phyloP scores from a whole-genome alignment of 1,140 invertebrate species.

The Eumaeus atala region DNA sequence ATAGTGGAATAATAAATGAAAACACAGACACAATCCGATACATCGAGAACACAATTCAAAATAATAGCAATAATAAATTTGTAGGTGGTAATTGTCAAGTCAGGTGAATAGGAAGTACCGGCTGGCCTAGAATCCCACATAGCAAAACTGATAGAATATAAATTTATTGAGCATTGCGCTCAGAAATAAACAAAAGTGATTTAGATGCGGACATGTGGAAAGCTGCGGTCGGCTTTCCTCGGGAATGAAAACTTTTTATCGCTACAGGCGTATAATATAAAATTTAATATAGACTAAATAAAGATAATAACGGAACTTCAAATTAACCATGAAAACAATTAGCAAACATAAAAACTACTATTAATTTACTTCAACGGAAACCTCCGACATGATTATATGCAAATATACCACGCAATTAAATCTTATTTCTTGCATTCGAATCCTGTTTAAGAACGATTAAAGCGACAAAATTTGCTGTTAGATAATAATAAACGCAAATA shows the following conservation, averaged over 20 bases:
- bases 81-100: conserved; percentile 8
- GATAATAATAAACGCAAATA: too few species aligned
- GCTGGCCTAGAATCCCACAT: conserved; percentile 15
- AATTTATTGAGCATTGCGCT: conserved; percentile 16
- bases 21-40: conserved; percentile 3
- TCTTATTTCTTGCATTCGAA: too few species aligned
- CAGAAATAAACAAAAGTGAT: conserved; percentile 20
- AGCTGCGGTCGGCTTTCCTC: conserved; percentile 24
- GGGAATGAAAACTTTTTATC: conserved; percentile 17
- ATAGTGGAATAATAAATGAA: neutral
- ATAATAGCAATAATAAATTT: conserved; percentile 9
- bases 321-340: too few species aligned
- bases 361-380: too few species aligned
- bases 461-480: too few species aligned
- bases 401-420: too few species aligned
- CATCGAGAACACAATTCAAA: conserved; percentile 1
- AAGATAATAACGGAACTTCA: too few species aligned
- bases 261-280: too few species aligned
- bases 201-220: conserved; percentile 22
- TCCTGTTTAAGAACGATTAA: too few species aligned
- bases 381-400: too few species aligned
- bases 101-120: conserved; percentile 11
- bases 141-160: conserved; percentile 13
- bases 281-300: too few species aligned
- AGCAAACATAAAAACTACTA: too few species aligned